phyloP scores from a whole-genome alignment of 2,888 invertebrate species.

The Tachystola acroxantha region DNA sequence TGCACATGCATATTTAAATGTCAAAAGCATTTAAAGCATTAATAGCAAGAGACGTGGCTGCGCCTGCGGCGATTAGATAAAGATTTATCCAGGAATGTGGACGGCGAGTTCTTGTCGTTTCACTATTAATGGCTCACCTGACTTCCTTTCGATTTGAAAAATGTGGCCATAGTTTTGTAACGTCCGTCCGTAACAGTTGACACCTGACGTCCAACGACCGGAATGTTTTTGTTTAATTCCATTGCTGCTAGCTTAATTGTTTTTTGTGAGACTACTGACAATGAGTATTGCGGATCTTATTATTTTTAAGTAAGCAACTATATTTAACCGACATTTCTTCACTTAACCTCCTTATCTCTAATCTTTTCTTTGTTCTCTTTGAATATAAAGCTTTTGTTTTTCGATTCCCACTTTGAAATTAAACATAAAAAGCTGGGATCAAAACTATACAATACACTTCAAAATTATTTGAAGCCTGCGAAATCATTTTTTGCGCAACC shows the following conservation, averaged over 20 bases:
- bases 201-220: not conserved
- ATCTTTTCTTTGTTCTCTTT: not conserved
- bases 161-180: constrained; percentile 11
- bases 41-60: constrained; percentile 5
- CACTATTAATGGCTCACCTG: constrained; percentile 38
- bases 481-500: constrained; percentile 42
- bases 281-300: too few species aligned
- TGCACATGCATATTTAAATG: constrained; percentile 8
- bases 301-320: too few species aligned
- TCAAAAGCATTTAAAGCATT: constrained; percentile 6
- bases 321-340: not conserved
- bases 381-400: constrained; percentile 31
- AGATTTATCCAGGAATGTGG: constrained; percentile 45
- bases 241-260: too few species aligned
- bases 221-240: not conserved
- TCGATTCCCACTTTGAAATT: constrained; percentile 29
- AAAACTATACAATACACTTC: constrained; percentile 31
- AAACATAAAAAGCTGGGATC: constrained; percentile 21
- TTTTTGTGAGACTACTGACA: not conserved
- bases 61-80: constrained; percentile 26
- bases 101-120: constrained; percentile 28
- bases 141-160: constrained; percentile 32
- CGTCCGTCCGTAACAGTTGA: not conserved
- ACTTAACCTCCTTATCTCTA: not conserved
- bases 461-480: constrained; percentile 23